A percentile compares a stretch with the other conserved stretches of the same genome.
Conservation (phyloP, 1,140 invertebrate genomes). For the Hyles euphorbiae region DNA sequence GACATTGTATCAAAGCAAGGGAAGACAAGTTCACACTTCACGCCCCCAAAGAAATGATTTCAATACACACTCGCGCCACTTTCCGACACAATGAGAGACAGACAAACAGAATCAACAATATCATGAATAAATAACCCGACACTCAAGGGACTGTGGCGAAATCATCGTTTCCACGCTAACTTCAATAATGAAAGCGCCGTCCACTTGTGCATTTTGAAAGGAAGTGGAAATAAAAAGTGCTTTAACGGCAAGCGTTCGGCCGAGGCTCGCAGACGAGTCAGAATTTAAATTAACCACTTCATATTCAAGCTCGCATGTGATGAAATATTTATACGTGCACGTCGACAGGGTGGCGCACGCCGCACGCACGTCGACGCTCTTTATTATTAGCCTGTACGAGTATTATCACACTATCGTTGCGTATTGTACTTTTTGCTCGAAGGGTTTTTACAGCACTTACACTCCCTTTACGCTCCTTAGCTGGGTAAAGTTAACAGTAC, state of each 20-base stretch:
- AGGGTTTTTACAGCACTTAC: no score
- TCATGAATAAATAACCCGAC: conserved; percentile 8
- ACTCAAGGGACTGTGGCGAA: conserved; percentile 8
- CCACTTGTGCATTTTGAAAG: conserved; percentile 34
- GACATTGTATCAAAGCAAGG: no score
- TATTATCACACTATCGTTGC: no score
- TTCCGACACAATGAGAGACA: background rate
- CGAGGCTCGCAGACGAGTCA: conserved; percentile 28
- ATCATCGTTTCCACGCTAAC: conserved; percentile 15
- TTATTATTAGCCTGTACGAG: conserved; percentile 7
- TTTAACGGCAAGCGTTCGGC: conserved; percentile 28
- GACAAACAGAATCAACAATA: conserved; percentile 6
- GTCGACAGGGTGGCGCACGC: conserved; percentile 17
- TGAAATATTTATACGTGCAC: conserved; percentile 43
- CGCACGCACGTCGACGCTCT: conserved; percentile 13
- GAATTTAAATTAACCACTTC: conserved; percentile 62
- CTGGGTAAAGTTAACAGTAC: no score
- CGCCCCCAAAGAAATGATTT: no score
- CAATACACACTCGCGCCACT: background rate
- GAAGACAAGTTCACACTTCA: no score
- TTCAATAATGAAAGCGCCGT: conserved; percentile 19
- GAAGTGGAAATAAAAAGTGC: conserved; percentile 31
- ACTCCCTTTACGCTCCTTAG: no score
- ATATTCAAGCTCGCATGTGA: conserved; percentile 38
- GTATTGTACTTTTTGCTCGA: no score